These are phyloP conservation scores for Mus musculus DNA, from an alignment of 2,113 vertebrate genomes.

Conservation along the genomic window DNA sequence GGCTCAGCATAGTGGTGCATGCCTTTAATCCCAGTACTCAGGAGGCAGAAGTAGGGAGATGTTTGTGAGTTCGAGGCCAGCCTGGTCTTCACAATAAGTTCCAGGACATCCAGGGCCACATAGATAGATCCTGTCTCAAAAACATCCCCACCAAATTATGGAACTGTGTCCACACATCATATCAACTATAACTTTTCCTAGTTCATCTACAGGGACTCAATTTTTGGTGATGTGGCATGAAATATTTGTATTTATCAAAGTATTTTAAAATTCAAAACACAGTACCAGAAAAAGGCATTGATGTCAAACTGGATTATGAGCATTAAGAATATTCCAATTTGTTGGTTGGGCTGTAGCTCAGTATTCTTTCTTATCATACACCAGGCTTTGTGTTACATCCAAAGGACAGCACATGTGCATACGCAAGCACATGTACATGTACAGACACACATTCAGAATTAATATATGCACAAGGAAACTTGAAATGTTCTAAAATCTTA, in stretches of 20 bases:
- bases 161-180: not conserved
- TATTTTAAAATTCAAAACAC: slow-evolving; percentile 18
- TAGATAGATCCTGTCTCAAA: not conserved
- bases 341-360: not conserved
- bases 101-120: not conserved
- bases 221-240: slow-evolving; percentile 52
- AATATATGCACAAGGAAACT: not conserved
- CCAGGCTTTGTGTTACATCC: not conserved
- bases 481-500: not conserved
- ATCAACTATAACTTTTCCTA: not conserved
- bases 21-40: too few relatives aligned
- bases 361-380: not conserved
- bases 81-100: too few relatives aligned
- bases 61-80: too few relatives aligned
- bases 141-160: not conserved
- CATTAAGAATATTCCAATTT: not conserved
- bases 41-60: too few relatives aligned
- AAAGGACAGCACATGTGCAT: not conserved
- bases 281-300: not conserved
- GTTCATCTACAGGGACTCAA: slow-evolving; percentile 43
- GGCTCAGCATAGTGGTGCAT: not conserved
- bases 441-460: not conserved
- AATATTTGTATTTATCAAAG: slow-evolving; percentile 38
- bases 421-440: not conserved
- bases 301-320: not conserved